Conservation (phyloP, 2,113 vertebrate genomes). For the Mus musculus region GRCm39 chr2:24368001-24368500, state of each 20-base stretch:
- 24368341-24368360: background rate
- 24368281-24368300: background rate
- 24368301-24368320: background rate
- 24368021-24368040: background rate
- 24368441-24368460: background rate
- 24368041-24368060: slow-evolving; percentile 14
- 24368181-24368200: background rate
- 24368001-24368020: slow-evolving; percentile 36
- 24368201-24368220: background rate
- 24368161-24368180: background rate
- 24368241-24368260: background rate
- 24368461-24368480: background rate
- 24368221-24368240: background rate
- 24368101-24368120: background rate
- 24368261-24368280: background rate
- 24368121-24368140: background rate
- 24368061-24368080: slow-evolving; percentile 22
- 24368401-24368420: background rate
- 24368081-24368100: background rate
- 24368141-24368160: background rate
- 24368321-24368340: background rate
- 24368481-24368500: background rate
- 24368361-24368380: background rate
- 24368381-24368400: background rate
- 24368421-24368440: background rate